Conservation (phyloP, 1,140 invertebrate genomes). For the Eufriesea mexicana region DNA sequence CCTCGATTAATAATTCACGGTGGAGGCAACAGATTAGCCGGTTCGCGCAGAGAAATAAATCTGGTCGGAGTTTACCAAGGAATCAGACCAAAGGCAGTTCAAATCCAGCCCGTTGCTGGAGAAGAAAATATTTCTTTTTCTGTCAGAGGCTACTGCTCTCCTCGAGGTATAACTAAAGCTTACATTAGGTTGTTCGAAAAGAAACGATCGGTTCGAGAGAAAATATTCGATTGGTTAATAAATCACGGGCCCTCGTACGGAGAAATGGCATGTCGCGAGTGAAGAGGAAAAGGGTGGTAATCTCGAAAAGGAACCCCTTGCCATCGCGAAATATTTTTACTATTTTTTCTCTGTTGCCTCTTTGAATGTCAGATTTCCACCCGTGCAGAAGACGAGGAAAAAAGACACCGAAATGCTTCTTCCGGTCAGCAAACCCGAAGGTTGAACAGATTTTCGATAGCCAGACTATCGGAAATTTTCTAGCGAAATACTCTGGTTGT, state of each 20-base stretch:
- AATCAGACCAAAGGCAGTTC: neutral
- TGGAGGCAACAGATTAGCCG: too few relatives aligned
- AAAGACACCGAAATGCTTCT: conserved; percentile 18
- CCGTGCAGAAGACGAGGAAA: conserved; percentile 16
- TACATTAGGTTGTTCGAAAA: neutral
- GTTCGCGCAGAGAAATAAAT: too few relatives aligned
- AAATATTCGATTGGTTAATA: neutral
- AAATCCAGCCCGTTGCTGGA: neutral
- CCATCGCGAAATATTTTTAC: conserved; percentile 14
- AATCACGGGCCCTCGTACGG: neutral
- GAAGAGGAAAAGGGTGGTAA: neutral
- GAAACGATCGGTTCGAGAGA: neutral
- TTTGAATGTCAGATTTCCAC: conserved; percentile 29
- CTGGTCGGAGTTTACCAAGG: neutral
- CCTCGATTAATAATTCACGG: too few relatives aligned
- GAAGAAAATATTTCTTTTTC: neutral
- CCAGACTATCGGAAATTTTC: conserved; percentile 32
- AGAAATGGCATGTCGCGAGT: too few relatives aligned
- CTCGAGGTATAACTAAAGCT: neutral
- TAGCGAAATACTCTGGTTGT: conserved; percentile 14
- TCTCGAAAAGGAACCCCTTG: neutral
- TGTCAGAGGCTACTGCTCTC: neutral
- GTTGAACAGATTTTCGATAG: conserved; percentile 47
- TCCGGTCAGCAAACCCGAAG: conserved; percentile 39
- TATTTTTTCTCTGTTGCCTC: conserved; percentile 10